Evolutionary conservation across 1,140 invertebrate genomes (phyloP).

Genomic region (Drosophila guanche): DNA sequence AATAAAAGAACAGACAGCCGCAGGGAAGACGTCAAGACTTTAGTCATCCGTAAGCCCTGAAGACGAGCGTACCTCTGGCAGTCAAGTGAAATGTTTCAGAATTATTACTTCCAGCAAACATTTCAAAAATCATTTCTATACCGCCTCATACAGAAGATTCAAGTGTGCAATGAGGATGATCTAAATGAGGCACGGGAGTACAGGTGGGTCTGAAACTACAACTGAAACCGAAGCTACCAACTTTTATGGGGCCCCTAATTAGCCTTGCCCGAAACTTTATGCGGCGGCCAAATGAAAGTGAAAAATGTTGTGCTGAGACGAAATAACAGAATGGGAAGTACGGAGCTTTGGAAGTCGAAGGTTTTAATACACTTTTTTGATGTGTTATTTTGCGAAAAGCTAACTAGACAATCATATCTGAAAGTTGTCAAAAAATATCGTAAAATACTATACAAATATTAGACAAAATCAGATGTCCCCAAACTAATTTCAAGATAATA

Average conservation of each 20-base stretch:
- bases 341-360: neutral
- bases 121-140: constrained; percentile 68
- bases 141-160: constrained; percentile 66
- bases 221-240: constrained; percentile 24
- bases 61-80: constrained; percentile 41
- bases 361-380: too few relatives aligned
- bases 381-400: too few relatives aligned
- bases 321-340: too few relatives aligned
- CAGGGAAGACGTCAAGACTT: constrained; percentile 3
- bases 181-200: constrained; percentile 33
- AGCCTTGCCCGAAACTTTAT: constrained; percentile 53
- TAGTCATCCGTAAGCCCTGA: constrained; percentile 52
- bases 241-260: constrained; percentile 45
- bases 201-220: constrained; percentile 51
- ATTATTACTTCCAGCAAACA: constrained; percentile 61
- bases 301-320: constrained; percentile 43
- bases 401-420: too few relatives aligned
- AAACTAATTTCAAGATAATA: too few relatives aligned
- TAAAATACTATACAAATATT: too few relatives aligned
- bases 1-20: constrained; percentile 51
- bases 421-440: too few relatives aligned
- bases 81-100: constrained; percentile 60
- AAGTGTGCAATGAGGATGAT: constrained; percentile 66
- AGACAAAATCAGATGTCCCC: too few relatives aligned
- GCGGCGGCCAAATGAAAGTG: constrained; percentile 49